phyloP scores from a whole-genome alignment of 2,113 vertebrate species.

The Pelobates fuscus region DNA sequence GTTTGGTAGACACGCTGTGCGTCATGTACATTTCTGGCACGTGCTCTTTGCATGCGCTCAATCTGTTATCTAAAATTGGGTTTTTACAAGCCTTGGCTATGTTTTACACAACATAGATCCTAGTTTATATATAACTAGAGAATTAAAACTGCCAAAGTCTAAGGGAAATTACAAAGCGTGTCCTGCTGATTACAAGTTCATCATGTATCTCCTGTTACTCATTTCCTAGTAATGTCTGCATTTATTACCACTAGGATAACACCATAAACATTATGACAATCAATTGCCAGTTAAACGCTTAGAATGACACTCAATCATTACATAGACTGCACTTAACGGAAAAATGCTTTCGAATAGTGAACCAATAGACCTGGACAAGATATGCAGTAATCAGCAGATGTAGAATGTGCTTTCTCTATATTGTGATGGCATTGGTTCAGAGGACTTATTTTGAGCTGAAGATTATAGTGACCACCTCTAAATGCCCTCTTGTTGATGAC shows the following conservation, averaged over 20 bases:
- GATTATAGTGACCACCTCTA: too few species aligned
- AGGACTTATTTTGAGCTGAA: too few species aligned
- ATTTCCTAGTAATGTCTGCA: background rate
- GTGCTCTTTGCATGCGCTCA: background rate
- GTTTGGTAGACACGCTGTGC: too few species aligned
- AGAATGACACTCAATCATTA: background rate
- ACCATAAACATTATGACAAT: background rate
- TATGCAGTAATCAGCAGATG: too few species aligned
- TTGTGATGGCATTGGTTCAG: too few species aligned
- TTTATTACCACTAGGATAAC: background rate
- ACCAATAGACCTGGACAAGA: too few species aligned
- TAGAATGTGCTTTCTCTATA: too few species aligned
- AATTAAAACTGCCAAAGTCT: slow-evolving; percentile 24
- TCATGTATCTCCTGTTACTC: background rate
- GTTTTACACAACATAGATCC: background rate
- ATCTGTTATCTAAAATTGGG: background rate
- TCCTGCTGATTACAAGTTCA: slow-evolving; percentile 10
- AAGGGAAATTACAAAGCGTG: background rate
- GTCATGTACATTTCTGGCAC: too few species aligned
- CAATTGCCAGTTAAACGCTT: background rate
- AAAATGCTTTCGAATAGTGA: too few species aligned
- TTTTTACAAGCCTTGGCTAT: background rate
- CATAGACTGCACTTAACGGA: too few species aligned
- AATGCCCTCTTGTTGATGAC: too few species aligned
- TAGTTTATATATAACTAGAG: slow-evolving; percentile 17